Evolutionary conservation across 2,888 invertebrate species (phyloP).

Genomic region (Cremastinae sp.): DNA sequence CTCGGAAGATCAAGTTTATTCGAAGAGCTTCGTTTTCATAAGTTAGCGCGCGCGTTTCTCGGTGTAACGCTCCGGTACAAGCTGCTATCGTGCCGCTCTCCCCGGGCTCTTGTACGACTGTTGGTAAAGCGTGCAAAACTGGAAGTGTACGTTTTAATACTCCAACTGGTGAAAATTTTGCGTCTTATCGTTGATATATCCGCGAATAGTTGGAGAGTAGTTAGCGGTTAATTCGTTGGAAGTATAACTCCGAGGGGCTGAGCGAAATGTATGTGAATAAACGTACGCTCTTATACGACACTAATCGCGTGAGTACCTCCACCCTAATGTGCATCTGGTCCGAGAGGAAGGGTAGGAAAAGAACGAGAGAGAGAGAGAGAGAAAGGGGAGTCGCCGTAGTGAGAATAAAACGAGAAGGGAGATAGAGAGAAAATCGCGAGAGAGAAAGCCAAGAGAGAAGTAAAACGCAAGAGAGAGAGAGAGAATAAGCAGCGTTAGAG

Average conservation of each 20-base stretch:
- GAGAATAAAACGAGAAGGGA: no score
- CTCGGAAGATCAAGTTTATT: slow-evolving; percentile 27
- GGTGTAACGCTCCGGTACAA: slow-evolving; percentile 11
- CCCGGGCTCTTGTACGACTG: slow-evolving; percentile 24
- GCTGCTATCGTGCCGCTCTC: slow-evolving; percentile 29
- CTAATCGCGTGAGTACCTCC: slow-evolving; percentile 23
- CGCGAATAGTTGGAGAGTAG: slow-evolving; percentile 46
- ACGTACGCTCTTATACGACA: slow-evolving; percentile 15
- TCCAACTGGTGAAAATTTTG: slow-evolving; percentile 42
- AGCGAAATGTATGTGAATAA: slow-evolving; percentile 16
- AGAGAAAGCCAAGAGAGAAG: no score
- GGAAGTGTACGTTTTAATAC: slow-evolving; percentile 39
- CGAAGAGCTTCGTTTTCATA: slow-evolving; percentile 25
- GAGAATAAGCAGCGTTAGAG: no score
- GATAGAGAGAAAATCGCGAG: no score
- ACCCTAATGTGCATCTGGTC: slow-evolving; percentile 9
- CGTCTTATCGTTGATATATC: slow-evolving; percentile 50
- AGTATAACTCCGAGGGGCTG: slow-evolving; percentile 30
- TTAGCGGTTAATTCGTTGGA: slow-evolving; percentile 57
- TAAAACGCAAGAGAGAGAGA: slow-evolving; percentile 1
- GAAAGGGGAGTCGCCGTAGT: no score
- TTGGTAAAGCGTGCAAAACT: slow-evolving; percentile 8
- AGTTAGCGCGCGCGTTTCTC: slow-evolving; percentile 32
- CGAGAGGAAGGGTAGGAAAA: slow-evolving; percentile 6
- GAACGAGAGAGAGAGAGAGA: slow-evolving; percentile 4